These are phyloP conservation scores for Typhlichthys subterraneus DNA, from an alignment of 2,797 vertebrate genomes.

Conservation along the genomic window DNA sequence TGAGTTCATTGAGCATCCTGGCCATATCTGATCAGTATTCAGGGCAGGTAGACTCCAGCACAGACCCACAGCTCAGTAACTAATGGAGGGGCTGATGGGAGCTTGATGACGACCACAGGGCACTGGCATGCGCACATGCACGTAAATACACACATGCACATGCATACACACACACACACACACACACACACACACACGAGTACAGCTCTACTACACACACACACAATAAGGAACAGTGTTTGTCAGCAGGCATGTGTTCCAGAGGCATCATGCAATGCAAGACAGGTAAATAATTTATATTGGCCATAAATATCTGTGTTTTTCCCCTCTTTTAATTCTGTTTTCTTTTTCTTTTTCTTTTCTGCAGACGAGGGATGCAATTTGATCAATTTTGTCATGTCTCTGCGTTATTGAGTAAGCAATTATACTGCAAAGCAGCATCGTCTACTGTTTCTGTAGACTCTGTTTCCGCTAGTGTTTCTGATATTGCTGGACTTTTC, in stretches of 20 bases:
- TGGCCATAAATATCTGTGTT: constrained; percentile 62
- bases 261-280: constrained; percentile 52
- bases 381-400: constrained; percentile 75
- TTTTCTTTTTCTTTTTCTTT: constrained; percentile 44
- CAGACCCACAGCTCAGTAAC: constrained; percentile 78
- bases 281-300: constrained; percentile 72
- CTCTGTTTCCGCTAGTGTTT: constrained; percentile 43
- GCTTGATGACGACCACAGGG: constrained; percentile 81
- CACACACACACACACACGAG: constrained; percentile 22
- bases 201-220: constrained; percentile 2
- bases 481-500: constrained; percentile 59
- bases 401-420: constrained; percentile 69
- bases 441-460: constrained; percentile 44
- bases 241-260: constrained; percentile 36
- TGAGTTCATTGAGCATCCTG: constrained; percentile 79
- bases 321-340: constrained; percentile 45
- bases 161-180: constrained; percentile 27
- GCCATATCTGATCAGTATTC: constrained; percentile 81
- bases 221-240: background rate
- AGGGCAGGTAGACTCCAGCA: constrained; percentile 75
- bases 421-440: constrained; percentile 63
- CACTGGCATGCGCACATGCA: constrained; percentile 56
- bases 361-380: constrained; percentile 55
- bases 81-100: constrained; percentile 84
- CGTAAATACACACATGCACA: constrained; percentile 36